Evolutionary conservation across 2,113 vertebrate genomes (phyloP).

Genomic region (Triplophysa tibetana): DNA sequence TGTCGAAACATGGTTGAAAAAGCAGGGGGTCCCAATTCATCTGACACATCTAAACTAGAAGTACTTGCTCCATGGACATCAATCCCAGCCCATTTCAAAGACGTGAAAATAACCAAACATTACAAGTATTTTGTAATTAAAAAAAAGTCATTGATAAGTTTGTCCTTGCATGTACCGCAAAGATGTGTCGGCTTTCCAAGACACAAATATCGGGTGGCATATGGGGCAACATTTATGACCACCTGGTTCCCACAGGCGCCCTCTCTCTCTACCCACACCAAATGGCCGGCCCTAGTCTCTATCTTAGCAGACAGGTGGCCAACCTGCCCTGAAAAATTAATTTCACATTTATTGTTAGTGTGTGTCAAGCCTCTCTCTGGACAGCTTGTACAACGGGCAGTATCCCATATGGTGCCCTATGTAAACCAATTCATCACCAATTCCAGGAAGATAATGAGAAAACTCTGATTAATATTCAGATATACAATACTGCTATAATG

Average conservation of each 20-base stretch:
- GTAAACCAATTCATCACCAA: constrained; percentile 51
- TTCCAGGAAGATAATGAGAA: constrained; percentile 42
- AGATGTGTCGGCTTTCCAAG: constrained; percentile 47
- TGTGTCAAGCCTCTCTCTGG: constrained; percentile 51
- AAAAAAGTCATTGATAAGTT: constrained; percentile 27
- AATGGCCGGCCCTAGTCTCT: constrained; percentile 52
- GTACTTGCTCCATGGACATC: too few species aligned
- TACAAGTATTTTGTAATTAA: neutral
- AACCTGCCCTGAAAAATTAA: constrained; percentile 59
- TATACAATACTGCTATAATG: neutral
- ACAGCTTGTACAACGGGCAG: constrained; percentile 39
- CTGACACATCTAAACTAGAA: too few species aligned
- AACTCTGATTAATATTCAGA: neutral
- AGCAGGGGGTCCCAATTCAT: too few species aligned
- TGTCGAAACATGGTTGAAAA: too few species aligned
- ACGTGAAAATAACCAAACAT: too few species aligned
- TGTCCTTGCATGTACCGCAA: constrained; percentile 34
- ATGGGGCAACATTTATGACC: constrained; percentile 63
- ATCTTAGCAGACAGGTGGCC: constrained; percentile 67
- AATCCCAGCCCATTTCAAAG: too few species aligned
- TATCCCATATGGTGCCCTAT: constrained; percentile 53
- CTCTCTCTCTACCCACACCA: constrained; percentile 49
- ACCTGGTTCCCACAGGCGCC: constrained; percentile 60
- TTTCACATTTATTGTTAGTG: constrained; percentile 62
- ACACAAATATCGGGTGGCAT: constrained; percentile 50